A percentile compares a stretch with the other conserved stretches of the same genome.
Conservation (phyloP, 2,888 invertebrate genomes). For the Sturmia bella region DNA sequence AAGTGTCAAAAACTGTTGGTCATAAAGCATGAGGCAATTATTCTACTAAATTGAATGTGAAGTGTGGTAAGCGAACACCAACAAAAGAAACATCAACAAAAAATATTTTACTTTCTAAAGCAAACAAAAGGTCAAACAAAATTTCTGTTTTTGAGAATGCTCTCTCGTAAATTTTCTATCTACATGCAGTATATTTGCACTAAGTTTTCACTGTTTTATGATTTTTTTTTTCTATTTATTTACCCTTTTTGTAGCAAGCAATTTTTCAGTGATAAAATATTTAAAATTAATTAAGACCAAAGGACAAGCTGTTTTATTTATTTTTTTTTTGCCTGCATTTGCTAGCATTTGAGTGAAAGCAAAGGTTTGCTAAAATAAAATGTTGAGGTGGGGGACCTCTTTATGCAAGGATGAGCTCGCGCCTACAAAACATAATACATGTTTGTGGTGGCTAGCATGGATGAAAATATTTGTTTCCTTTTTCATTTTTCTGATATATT, state of each 20-base stretch:
- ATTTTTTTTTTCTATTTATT: conserved; percentile 59
- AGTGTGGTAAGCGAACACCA: conserved; percentile 76
- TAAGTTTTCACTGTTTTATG: conserved; percentile 9
- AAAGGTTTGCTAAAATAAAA: not conserved
- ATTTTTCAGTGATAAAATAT: conserved; percentile 82
- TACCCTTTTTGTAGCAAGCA: conserved; percentile 74
- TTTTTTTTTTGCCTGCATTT: conserved; percentile 47
- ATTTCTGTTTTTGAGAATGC: conserved; percentile 34
- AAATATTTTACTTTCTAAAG: conserved; percentile 37
- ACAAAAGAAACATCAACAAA: conserved; percentile 31
- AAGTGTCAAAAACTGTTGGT: conserved; percentile 81
- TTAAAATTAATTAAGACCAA: conserved; percentile 82
- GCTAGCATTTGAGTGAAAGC: conserved; percentile 6
- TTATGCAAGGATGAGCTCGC: not conserved
- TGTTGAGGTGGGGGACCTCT: not conserved
- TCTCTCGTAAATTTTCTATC: conserved; percentile 51
- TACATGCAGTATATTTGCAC: conserved; percentile 44
- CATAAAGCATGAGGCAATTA: conserved; percentile 81
- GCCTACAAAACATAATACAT: conserved; percentile 25
- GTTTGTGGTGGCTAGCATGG: conserved; percentile 1
- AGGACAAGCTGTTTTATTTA: conserved; percentile 74
- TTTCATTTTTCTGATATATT: not conserved
- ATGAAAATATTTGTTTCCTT: not conserved
- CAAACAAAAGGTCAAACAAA: conserved; percentile 54
- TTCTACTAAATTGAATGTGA: conserved; percentile 81